phyloP scores from a whole-genome alignment of 1,140 invertebrate genomes.

The Trachelipus rathkii region DNA sequence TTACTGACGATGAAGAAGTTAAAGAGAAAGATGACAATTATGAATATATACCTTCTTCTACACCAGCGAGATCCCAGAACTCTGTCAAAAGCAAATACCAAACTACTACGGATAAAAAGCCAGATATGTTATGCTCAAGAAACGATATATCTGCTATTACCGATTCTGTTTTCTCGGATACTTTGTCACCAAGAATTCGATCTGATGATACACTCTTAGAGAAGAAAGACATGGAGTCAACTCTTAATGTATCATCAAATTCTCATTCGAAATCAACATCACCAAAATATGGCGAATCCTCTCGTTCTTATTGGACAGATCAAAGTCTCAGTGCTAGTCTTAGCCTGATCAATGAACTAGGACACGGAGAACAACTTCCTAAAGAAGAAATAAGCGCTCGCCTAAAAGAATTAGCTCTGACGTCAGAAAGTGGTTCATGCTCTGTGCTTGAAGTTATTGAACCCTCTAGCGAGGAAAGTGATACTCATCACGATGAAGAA shows the following conservation, averaged over 20 bases:
- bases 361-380: conserved; percentile 16
- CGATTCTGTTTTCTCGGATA: conserved; percentile 7
- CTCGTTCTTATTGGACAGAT: conserved; percentile 38
- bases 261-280: not conserved
- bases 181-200: conserved; percentile 25
- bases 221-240: not conserved
- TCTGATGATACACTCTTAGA: not conserved
- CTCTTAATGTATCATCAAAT: not conserved
- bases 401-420: conserved; percentile 46
- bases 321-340: conserved; percentile 31
- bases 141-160: not conserved
- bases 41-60: conserved; percentile 19
- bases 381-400: conserved; percentile 46
- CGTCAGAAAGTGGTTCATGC: conserved; percentile 48
- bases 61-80: conserved; percentile 17
- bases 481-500: conserved; percentile 16
- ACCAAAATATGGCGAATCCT: conserved; percentile 17
- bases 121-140: not conserved
- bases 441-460: conserved; percentile 51
- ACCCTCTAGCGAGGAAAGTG: conserved; percentile 47
- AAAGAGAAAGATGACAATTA: conserved; percentile 40
- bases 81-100: conserved; percentile 24
- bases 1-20: conserved; percentile 41
- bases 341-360: conserved; percentile 29
- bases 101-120: not conserved